A percentile compares a stretch with the other conserved stretches of the same genome.
Conservation (phyloP, 1,140 invertebrate species). For the Hyposmocoma kahamanoa region DNA sequence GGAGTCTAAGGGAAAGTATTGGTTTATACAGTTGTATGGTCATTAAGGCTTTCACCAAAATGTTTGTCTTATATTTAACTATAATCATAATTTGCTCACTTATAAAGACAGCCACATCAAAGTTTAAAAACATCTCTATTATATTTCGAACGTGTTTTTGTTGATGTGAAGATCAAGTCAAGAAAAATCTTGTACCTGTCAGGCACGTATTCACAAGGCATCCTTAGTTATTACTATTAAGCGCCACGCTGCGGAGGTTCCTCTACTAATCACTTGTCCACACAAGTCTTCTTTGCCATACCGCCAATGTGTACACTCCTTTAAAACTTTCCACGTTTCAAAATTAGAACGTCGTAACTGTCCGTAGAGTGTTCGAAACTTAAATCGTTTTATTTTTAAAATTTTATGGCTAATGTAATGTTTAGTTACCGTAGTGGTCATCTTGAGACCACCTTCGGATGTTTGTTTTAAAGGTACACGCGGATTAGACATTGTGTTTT, state of each 20-base stretch:
- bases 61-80: too few relatives aligned
- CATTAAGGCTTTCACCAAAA: too few relatives aligned
- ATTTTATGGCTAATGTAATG: slow-evolving; percentile 23
- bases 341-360: slow-evolving; percentile 26
- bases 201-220: too few relatives aligned
- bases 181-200: too few relatives aligned
- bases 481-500: too few relatives aligned
- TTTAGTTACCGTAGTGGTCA: slow-evolving; percentile 32
- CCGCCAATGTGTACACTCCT: slow-evolving; percentile 33
- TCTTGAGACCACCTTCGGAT: slow-evolving; percentile 44
- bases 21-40: too few relatives aligned
- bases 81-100: too few relatives aligned
- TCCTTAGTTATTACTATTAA: slow-evolving; percentile 16
- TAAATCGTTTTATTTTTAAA: slow-evolving; percentile 19
- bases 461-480: slow-evolving; percentile 33
- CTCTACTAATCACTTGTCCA: slow-evolving; percentile 45
- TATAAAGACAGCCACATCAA: too few relatives aligned
- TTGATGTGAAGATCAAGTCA: too few relatives aligned
- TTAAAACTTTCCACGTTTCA: slow-evolving; percentile 21
- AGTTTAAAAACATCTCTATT: too few relatives aligned
- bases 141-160: too few relatives aligned
- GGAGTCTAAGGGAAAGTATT: too few relatives aligned
- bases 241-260: slow-evolving; percentile 55
- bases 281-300: slow-evolving; percentile 37
- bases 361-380: neutral